Conservation (phyloP, 2,113 vertebrate species). For the Ia io region DNA sequence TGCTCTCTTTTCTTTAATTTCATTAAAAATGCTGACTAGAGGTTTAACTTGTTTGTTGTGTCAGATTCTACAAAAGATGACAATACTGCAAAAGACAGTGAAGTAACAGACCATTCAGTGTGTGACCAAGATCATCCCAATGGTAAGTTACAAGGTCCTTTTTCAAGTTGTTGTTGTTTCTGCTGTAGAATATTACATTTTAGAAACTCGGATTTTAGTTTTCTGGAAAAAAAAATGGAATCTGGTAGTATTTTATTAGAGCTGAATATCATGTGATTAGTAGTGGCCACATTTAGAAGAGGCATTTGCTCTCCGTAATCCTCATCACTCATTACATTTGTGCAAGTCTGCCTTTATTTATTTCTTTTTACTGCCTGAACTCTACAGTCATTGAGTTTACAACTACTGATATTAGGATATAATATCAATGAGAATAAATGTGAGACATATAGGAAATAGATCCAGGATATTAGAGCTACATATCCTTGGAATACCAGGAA, state of each 20-base stretch:
- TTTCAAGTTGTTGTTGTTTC: neutral
- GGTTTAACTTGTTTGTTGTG: slow-evolving; percentile 60
- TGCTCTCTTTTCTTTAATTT: neutral
- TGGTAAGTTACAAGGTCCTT: slow-evolving; percentile 70
- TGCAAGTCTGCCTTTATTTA: neutral
- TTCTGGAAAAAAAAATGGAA: neutral
- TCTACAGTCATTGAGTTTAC: neutral
- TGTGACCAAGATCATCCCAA: slow-evolving; percentile 72
- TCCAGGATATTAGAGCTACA: slow-evolving; percentile 10
- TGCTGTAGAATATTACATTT: neutral
- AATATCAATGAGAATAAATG: slow-evolving; percentile 16
- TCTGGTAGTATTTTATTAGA: neutral
- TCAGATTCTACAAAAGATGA: slow-evolving; percentile 76
- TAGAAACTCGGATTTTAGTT: neutral
- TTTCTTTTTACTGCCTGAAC: neutral
- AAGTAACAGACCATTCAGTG: slow-evolving; percentile 45
- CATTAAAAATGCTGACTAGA: slow-evolving; percentile 11
- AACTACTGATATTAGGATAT: neutral
- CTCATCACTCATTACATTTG: neutral
- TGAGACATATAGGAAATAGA: neutral
- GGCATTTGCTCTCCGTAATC: neutral
- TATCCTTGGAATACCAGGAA: slow-evolving; percentile 4
- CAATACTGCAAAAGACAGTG: slow-evolving; percentile 31
- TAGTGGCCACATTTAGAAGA: neutral
- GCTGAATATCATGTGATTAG: neutral